Base-by-base conservation (phyloP, 2,113 vertebrate species). In the Lamprotornis superbus region DNA sequence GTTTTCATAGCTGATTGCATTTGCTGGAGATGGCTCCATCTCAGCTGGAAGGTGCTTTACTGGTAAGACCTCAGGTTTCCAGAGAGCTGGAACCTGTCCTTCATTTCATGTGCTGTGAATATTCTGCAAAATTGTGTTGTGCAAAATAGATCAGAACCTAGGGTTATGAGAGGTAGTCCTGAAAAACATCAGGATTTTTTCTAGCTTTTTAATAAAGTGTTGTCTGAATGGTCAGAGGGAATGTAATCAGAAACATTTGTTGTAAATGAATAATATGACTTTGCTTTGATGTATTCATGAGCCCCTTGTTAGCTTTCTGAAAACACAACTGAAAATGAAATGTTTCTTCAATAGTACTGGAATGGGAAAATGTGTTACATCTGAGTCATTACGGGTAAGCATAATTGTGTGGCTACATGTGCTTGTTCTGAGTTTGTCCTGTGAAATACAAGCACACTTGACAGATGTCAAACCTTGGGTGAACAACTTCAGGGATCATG, bases 161-260 rank as follows among this genome's bases (percentile, higher is more conserved):
- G 27, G 15, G 9, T 89, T 93, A 60, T n/a, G 40, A 67, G 71
- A 90, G 11, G 7, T 74, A 42, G 42, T 56, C 40, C 64, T 78
- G 69, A 65, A 84, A 89, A 87, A 15, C 23, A 60, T 49, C 12
- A 20, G 0, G 0, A n/a, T 56, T 70, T 47, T 44, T 90, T n/a
- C 60, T 47, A 50, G 37, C 14, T 78, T 91, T 94, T 93, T 55
- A 81, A 86, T 76, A 86, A 91, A 85, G 12, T 9, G 35, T 76
- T 83, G 44, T 93, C 80, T 94, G 80, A 83, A 40, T 71, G 75
- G 47, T 71, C 2, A 3, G 64, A 87, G 53, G 30, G 89, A 53
- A 84, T 82, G n/a, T 90, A 96, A 96, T 94, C 73, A 80, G 84
- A 87, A 96, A 89, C 95, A 92, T 92, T 96, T 93, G 90, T 91